Base-by-base conservation (phyloP, 2,888 invertebrate genomes). In the Phlogophora meticulosa region DNA sequence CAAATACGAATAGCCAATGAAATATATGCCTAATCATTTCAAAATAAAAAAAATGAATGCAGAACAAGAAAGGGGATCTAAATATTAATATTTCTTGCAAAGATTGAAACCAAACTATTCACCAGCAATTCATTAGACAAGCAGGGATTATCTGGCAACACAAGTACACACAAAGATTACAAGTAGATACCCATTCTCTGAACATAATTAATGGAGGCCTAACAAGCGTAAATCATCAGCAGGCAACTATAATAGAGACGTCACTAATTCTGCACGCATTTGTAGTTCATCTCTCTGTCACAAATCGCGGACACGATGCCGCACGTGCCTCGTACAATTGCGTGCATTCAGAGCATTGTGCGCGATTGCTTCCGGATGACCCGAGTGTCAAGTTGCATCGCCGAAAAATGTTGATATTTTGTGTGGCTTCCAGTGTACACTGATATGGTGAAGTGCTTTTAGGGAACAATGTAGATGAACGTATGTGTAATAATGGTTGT, bases 291-390 rank as follows among this genome's bases (percentile, higher is more conserved):
- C 72, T 73, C 77, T 66, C 57, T 62, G 52, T 72, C 51, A 75
- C 74, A 76, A 82, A 80, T 82, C 79, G 72, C 57, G 77, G 53
- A 52, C 81, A 81, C 85, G 74, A 79, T 70, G 67, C 73, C 56
- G 71, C 84, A 84, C 85, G 84, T 82, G 85, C 63, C 80, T 32
- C 66, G 70, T 49, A 83, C 85, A 83, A 84, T 84, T 72, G 76
- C 64, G 76, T 70, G 69, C 80, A 80, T 78, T 80, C 78, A 49
- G 63, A 24, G 64, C 72, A 67, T 82, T 80, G 79, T 80, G 63
- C 69, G 45, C 72, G 81, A 89, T 88, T 85, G 87, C 84, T 89
- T 90, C 89, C 90, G 88, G 88, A 78, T 86, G 89, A 85, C 87
- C 86, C 81, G 81, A 74, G 82, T 84, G 81, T 84, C 81, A 77